phyloP scores from a whole-genome alignment of 1,140 invertebrate species.

The Ceratitis capitata region DNA sequence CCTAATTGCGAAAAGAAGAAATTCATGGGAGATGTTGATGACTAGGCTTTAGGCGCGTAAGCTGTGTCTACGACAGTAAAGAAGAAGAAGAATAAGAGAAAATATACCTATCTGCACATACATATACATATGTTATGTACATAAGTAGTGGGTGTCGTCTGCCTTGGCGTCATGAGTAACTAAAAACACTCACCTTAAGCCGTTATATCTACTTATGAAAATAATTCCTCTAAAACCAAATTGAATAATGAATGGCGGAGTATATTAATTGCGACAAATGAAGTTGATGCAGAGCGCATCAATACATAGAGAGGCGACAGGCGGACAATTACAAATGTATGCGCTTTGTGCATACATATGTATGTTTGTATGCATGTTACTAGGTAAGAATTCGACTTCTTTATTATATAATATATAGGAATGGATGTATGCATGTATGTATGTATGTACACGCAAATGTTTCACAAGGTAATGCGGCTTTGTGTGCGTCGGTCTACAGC shows the following conservation, averaged over 20 bases:
- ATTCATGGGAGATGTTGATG: too few relatives aligned
- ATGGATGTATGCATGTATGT: neutral
- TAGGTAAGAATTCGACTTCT: neutral
- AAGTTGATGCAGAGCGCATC: neutral
- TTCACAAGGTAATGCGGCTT: neutral
- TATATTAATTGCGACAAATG: neutral
- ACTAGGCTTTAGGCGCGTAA: too few relatives aligned
- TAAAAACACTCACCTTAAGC: neutral
- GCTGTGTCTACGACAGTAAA: too few relatives aligned
- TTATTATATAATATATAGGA: too few relatives aligned
- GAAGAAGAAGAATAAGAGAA: too few relatives aligned
- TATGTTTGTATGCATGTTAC: neutral
- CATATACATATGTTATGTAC: too few relatives aligned
- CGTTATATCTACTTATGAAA: constrained; percentile 25
- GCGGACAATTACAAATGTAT: neutral
- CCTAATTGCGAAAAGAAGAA: too few relatives aligned
- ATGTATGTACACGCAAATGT: neutral
- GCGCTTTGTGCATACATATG: neutral
- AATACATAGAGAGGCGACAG: neutral
- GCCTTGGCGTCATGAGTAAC: neutral
- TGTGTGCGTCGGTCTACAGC: too few relatives aligned
- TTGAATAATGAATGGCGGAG: constrained; percentile 30
- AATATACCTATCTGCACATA: too few relatives aligned
- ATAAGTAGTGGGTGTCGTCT: neutral
- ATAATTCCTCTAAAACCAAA: constrained; percentile 11